Evolutionary conservation across 2,888 invertebrate species (phyloP), one percentile per base, ranked within the genome.

Genomic region (Drosophila atripex): DNA sequence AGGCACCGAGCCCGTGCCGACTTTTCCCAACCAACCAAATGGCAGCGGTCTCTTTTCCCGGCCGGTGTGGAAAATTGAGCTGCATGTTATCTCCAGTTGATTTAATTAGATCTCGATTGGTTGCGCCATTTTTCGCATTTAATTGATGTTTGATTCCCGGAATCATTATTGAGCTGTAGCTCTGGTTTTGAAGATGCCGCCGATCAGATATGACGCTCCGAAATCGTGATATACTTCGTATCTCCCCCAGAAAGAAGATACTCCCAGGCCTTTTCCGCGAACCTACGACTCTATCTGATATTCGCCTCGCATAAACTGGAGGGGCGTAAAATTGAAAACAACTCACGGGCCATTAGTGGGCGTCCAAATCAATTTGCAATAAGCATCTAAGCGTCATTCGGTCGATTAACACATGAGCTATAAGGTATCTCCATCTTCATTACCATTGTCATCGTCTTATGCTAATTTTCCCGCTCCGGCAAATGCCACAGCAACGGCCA

Each of bases 71-170:
- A 79, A 55, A 88, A 86, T 84, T 86, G 64, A 83, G 86, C 86
- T 54, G 49, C 70, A 83, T 83, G 88, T 83, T 88, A 83, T 83
- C 88, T 73, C 71, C 46, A 70, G 71, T 75, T 70, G 78, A 74
- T 74, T 76, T 76, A 73, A 87, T 88, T 88, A 65, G 74, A 86
- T 77, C 88, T 77, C 63, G 65, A 88, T 88, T 84, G 54, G 86
- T 50, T 83, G 70, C 84, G 83, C 70, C 84, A 79, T 88, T 84
- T 84, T 84, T 63, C 53, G 77, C 88, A 88, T 86, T 83, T 86
- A 88, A 88, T 83, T 88, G 88, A 61, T 71, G 83, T 63, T 69
- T 39, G 18, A 39, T 83, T 82, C 76, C 30, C 12, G 74, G 85
- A 84, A 76, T 65, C 46, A 21, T 56, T 52, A 41, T 52, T 32